phyloP scores from a whole-genome alignment of 2,888 invertebrate genomes.

The Diloba caeruleocephala region DNA sequence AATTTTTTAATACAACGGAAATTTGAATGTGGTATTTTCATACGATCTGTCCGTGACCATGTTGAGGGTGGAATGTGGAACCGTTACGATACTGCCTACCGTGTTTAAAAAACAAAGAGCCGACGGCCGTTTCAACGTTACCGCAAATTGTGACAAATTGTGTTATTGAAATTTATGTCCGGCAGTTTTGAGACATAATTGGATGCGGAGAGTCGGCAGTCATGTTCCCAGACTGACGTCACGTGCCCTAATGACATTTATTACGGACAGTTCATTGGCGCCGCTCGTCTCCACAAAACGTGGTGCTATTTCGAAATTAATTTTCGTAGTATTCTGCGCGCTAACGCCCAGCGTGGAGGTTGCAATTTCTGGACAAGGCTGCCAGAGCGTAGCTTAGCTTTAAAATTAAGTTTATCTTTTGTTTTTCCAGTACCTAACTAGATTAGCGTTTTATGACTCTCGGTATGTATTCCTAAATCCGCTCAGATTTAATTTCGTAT shows the following conservation, averaged over 20 bases:
- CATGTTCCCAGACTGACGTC: slow-evolving; percentile 79
- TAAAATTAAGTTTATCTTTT: slow-evolving; percentile 37
- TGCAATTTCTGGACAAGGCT: slow-evolving; percentile 32
- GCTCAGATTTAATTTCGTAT: slow-evolving; percentile 29
- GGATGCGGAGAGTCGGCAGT: slow-evolving; percentile 78
- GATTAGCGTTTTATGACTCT: slow-evolving; percentile 42
- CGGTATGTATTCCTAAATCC: slow-evolving; percentile 23
- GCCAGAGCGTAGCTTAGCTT: slow-evolving; percentile 47
- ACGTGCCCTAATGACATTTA: slow-evolving; percentile 84
- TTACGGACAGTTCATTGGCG: slow-evolving; percentile 83
- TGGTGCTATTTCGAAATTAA: slow-evolving; percentile 75
- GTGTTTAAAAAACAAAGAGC: slow-evolving; percentile 74
- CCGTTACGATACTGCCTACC: slow-evolving; percentile 57
- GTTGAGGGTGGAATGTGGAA: slow-evolving; percentile 51
- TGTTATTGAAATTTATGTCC: slow-evolving; percentile 86
- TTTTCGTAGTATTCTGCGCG: slow-evolving; percentile 69
- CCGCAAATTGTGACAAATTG: slow-evolving; percentile 84
- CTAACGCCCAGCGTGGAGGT: slow-evolving; percentile 38
- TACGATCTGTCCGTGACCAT: slow-evolving; percentile 48
- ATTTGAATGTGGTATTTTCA: slow-evolving; percentile 54
- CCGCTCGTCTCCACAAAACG: slow-evolving; percentile 71
- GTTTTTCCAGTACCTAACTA: slow-evolving; percentile 27
- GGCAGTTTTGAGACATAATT: slow-evolving; percentile 85
- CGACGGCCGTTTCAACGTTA: slow-evolving; percentile 60
- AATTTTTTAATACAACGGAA: too few species aligned